phyloP scores from a whole-genome alignment of 1,140 invertebrate genomes.

The Hirudo medicinalis region DNA sequence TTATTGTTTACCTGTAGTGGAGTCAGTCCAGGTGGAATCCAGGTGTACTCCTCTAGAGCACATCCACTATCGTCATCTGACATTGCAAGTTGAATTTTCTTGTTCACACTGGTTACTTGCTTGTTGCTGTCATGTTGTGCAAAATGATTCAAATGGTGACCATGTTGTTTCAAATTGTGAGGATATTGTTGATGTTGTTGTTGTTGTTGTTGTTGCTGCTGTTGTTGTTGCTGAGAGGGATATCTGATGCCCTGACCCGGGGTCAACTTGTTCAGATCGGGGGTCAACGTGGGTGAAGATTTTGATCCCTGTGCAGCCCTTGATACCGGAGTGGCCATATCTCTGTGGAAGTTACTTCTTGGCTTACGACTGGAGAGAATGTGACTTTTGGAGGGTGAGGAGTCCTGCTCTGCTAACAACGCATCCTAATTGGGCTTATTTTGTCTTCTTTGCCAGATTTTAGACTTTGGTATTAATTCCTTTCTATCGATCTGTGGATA shows the following conservation, averaged over 20 bases:
- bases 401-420: too few relatives aligned
- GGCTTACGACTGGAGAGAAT: too few relatives aligned
- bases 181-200: conserved; percentile 5
- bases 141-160: not conserved
- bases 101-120: not conserved
- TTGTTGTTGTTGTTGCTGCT: conserved; percentile 3
- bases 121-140: not conserved
- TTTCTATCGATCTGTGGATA: too few relatives aligned
- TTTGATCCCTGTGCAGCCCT: too few relatives aligned
- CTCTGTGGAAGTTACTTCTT: too few relatives aligned
- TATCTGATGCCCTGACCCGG: not conserved
- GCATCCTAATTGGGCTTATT: too few relatives aligned
- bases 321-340: too few relatives aligned
- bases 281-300: too few relatives aligned
- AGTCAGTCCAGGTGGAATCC: conserved; percentile 85
- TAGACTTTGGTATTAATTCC: too few relatives aligned
- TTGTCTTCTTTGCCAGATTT: too few relatives aligned
- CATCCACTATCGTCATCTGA: conserved; percentile 93
- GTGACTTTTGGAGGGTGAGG: too few relatives aligned
- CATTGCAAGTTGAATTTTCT: conserved; percentile 49
- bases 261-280: too few relatives aligned
- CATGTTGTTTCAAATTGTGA: not conserved
- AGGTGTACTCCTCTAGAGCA: conserved; percentile 90
- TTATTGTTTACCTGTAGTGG: conserved; percentile 69
- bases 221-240: not conserved